phyloP scores from a whole-genome alignment of 2,113 vertebrate genomes.

The Cyrtonyx montezumae region DNA sequence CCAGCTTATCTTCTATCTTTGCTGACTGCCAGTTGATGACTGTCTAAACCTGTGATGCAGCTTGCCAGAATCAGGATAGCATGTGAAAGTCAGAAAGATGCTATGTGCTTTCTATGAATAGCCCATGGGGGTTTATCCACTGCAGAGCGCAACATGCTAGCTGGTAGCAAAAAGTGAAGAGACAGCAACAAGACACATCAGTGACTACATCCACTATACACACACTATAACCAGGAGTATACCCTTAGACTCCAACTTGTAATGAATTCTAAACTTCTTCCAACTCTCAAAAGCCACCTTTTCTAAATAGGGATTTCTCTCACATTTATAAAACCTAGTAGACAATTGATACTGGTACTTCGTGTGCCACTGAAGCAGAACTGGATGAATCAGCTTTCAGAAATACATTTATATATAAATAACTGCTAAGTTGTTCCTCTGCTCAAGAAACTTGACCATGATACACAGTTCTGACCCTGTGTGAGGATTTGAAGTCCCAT shows the following conservation, averaged over 20 bases:
- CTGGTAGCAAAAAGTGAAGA: not conserved
- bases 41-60: not conserved
- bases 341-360: not conserved
- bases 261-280: not conserved
- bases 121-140: not conserved
- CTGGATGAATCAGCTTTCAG: not conserved
- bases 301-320: not conserved
- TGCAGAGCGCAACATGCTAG: not conserved
- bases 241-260: not conserved
- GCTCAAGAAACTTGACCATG: not conserved
- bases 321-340: not conserved
- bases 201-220: not conserved
- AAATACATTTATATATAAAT: not conserved
- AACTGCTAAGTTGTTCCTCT: not conserved
- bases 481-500: not conserved
- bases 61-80: not conserved
- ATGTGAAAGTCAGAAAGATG: not conserved
- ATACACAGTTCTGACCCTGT: not conserved
- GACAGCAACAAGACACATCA: not conserved
- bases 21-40: not conserved
- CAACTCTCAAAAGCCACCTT: not conserved
- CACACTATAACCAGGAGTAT: not conserved
- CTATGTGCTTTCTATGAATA: not conserved
- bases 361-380: not conserved
- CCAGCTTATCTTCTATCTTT: not conserved